Evolutionary conservation across 2,113 vertebrate genomes (phyloP).

Genomic region (Steatornis caripensis): DNA sequence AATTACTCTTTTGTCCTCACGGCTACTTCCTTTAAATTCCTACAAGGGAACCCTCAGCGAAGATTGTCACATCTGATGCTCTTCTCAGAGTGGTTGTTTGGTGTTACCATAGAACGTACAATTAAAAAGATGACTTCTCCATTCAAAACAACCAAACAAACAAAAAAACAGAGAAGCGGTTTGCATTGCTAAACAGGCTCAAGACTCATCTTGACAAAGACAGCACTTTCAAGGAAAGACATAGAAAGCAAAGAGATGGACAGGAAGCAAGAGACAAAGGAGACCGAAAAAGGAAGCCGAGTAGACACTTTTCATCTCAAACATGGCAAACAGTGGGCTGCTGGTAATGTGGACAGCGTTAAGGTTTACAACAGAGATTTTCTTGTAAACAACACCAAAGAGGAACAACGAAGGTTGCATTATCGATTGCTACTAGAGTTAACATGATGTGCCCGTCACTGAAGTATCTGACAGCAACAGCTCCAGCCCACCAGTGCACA

Average conservation of each 20-base stretch:
- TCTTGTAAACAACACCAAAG: neutral
- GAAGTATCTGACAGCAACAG: neutral
- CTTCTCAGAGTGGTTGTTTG: neutral
- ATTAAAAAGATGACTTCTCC: neutral
- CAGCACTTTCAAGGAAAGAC: neutral
- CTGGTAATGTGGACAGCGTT: neutral
- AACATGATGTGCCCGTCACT: neutral
- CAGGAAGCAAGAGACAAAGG: neutral
- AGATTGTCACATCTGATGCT: neutral
- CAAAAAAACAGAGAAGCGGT: neutral
- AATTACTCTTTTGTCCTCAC: neutral
- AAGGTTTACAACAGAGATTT: neutral
- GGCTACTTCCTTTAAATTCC: neutral
- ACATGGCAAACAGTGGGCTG: neutral
- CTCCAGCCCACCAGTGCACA: neutral
- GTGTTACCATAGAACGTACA: neutral
- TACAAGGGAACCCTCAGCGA: neutral
- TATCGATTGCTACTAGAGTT: neutral
- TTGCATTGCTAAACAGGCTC: neutral
- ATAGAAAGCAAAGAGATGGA: neutral
- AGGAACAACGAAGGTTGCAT: neutral
- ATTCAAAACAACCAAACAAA: neutral
- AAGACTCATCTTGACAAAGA: neutral
- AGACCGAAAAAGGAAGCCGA: neutral
- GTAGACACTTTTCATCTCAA: neutral